phyloP scores from a whole-genome alignment of 2,888 invertebrate genomes.

The Phyllotreta striolata region DNA sequence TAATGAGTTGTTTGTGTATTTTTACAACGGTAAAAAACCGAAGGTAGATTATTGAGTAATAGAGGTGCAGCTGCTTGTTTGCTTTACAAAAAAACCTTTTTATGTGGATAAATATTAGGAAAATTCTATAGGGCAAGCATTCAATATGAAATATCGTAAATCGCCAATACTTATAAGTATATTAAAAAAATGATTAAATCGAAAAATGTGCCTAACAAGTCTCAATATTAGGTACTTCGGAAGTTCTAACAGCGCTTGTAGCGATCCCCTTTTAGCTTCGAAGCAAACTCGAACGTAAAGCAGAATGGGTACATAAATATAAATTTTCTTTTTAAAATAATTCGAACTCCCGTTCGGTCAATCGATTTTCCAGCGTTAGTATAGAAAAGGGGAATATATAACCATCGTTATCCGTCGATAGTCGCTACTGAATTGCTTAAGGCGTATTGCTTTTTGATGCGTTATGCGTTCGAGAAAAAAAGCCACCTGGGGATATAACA shows the following conservation, averaged over 20 bases:
- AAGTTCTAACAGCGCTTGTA: no score
- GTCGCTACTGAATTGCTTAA: slow-evolving; percentile 35
- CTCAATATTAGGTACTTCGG: no score
- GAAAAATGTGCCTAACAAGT: no score
- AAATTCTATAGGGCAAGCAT: no score
- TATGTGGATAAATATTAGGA: no score
- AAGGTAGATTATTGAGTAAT: slow-evolving; percentile 9
- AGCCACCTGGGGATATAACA: slow-evolving; percentile 35
- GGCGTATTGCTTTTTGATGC: slow-evolving; percentile 40
- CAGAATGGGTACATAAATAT: neutral
- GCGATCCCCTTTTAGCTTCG: no score
- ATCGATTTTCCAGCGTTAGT: slow-evolving; percentile 22
- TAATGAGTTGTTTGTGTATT: slow-evolving; percentile 14
- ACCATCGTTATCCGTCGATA: slow-evolving; percentile 33
- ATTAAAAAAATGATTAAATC: no score
- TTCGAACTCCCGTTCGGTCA: slow-evolving; percentile 27
- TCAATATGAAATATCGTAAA: no score
- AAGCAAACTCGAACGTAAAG: no score
- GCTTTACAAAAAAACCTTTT: no score
- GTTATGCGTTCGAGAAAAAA: slow-evolving; percentile 37
- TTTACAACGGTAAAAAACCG: neutral
- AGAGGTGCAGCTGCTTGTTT: neutral
- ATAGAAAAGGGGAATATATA: slow-evolving; percentile 25
- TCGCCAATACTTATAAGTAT: no score
- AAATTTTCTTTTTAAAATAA: slow-evolving; percentile 16